Conservation (phyloP, 2,113 vertebrate genomes). For the Drymodes brunneopygia region DNA sequence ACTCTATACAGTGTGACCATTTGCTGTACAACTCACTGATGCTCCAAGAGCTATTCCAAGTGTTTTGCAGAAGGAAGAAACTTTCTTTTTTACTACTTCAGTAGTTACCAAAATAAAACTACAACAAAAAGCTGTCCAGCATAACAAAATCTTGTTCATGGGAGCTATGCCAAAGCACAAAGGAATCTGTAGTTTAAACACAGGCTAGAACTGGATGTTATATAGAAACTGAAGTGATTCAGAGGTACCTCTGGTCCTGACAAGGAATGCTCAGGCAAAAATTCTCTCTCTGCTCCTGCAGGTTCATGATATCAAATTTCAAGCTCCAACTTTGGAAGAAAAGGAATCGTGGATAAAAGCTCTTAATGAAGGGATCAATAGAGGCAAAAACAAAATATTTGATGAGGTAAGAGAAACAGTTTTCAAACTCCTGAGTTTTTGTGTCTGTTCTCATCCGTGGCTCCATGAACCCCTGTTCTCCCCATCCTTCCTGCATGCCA, state of each 20-base stretch:
- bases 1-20: neutral
- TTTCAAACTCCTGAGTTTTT: neutral
- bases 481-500: neutral
- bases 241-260: neutral
- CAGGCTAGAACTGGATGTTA: neutral
- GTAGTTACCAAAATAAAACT: conserved; percentile 11
- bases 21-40: neutral
- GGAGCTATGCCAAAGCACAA: conserved; percentile 34
- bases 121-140: neutral
- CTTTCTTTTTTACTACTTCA: neutral
- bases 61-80: neutral
- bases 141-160: neutral
- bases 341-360: conserved; percentile 95
- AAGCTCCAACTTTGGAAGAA: conserved; percentile 82
- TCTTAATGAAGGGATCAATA: conserved; percentile 85
- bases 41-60: neutral
- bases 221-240: neutral
- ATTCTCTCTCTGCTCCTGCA: conserved; percentile 57
- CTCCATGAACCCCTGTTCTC: neutral
- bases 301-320: conserved; percentile 91
- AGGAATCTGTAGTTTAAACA: conserved; percentile 68
- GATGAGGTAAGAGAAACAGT: conserved; percentile 81
- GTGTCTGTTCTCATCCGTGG: neutral
- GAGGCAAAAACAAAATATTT: conserved; percentile 91
- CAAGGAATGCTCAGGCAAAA: neutral